Conservation (phyloP, 2,888 invertebrate species). For the Neoitamus cyanurus region DNA sequence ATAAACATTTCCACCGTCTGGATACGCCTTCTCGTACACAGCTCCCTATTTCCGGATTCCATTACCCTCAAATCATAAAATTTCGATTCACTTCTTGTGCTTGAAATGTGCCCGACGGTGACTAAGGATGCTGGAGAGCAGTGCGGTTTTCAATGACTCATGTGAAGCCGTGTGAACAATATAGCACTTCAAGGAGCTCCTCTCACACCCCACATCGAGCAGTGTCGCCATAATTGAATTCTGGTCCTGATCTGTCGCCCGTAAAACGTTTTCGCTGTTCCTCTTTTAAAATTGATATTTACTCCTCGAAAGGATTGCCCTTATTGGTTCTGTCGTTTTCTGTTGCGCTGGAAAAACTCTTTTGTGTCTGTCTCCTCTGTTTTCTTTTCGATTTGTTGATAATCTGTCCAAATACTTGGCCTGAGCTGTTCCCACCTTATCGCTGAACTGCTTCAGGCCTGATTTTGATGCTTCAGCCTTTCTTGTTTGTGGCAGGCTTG, state of each 20-base stretch:
- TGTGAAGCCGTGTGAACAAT: background rate
- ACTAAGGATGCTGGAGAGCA: background rate
- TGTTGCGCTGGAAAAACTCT: background rate
- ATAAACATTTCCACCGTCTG: background rate
- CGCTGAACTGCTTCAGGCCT: no score
- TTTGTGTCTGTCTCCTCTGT: background rate
- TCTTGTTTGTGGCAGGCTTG: background rate
- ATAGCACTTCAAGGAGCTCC: background rate
- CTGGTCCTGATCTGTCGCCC: slow-evolving; percentile 12
- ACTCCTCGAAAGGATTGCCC: background rate
- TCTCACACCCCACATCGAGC: background rate
- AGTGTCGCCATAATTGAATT: slow-evolving; percentile 24
- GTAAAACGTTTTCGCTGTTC: slow-evolving; percentile 29
- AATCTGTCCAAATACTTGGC: background rate
- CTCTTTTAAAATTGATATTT: slow-evolving; percentile 12
- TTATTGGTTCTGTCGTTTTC: background rate
- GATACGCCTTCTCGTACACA: background rate
- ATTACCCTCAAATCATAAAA: background rate
- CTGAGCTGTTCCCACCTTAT: background rate
- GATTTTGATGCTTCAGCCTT: background rate
- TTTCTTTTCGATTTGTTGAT: background rate
- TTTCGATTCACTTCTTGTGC: background rate
- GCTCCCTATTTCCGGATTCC: background rate
- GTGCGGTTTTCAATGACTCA: background rate
- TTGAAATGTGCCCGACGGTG: background rate